Conservation (phyloP, 2,797 vertebrate genomes). For the Cyclopterus lumpus region DNA sequence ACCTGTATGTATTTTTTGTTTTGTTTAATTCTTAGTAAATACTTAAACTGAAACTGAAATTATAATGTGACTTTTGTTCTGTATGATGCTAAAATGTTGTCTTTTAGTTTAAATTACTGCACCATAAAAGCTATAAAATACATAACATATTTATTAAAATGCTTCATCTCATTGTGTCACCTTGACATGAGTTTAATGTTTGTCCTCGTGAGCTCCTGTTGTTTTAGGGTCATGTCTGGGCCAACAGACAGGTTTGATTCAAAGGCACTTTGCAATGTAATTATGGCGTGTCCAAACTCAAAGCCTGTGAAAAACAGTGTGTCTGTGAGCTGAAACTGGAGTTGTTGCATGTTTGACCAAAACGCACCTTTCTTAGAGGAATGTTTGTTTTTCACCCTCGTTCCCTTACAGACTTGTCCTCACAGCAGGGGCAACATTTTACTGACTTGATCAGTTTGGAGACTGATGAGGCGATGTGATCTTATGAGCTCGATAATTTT, state of each 20-base stretch:
- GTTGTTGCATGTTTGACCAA: slow-evolving; percentile 4
- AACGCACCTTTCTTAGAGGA: not conserved
- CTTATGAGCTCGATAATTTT: slow-evolving; percentile 48
- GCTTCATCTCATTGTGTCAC: slow-evolving; percentile 27
- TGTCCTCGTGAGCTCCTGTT: slow-evolving; percentile 31
- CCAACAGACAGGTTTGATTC: slow-evolving; percentile 40
- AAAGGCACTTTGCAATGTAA: slow-evolving; percentile 38
- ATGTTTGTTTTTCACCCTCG: not conserved
- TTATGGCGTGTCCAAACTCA: slow-evolving; percentile 25
- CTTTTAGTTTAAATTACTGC: slow-evolving; percentile 8
- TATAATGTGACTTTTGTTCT: slow-evolving; percentile 2
- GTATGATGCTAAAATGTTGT: not conserved
- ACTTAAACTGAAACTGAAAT: not conserved
- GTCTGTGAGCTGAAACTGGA: not conserved
- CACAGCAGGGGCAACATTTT: slow-evolving; percentile 17
- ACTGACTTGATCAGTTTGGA: slow-evolving; percentile 47
- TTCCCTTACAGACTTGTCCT: not conserved
- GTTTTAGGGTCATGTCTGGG: slow-evolving; percentile 61
- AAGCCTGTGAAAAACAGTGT: slow-evolving; percentile 2
- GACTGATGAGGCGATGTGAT: slow-evolving; percentile 52
- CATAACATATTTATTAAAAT: slow-evolving; percentile 29
- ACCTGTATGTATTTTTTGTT: not conserved
- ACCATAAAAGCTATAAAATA: slow-evolving; percentile 13
- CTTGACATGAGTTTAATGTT: slow-evolving; percentile 34
- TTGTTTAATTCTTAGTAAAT: not conserved